A percentile compares a stretch with the other conserved stretches of the same genome.
Evolutionary conservation across 30 jellyfish, hydroid and myxozoan species (phyloP).

Genomic region (Aurelia sp.): DNA sequence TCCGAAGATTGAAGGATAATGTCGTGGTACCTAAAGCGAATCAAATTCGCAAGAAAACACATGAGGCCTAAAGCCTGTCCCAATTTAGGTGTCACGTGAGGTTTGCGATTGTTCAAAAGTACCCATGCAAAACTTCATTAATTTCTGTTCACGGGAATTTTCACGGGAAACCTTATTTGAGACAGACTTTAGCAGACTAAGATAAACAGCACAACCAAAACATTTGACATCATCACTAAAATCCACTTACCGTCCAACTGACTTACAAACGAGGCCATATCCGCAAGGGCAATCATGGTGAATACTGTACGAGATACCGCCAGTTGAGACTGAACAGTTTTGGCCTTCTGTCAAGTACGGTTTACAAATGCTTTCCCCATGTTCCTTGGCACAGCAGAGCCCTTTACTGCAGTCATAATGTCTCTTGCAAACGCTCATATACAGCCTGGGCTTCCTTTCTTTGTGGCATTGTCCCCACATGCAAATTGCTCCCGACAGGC

Average conservation of each 20-base stretch:
- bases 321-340: constrained; percentile 73
- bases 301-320: constrained; percentile 46
- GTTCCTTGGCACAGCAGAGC: constrained; percentile 85
- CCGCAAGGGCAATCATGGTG: constrained; percentile 89
- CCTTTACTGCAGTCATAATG: constrained; percentile 88
- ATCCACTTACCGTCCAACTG: constrained; percentile 41
- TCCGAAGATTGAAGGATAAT: too few relatives aligned
- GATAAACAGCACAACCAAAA: too few relatives aligned
- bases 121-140: too few relatives aligned
- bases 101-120: too few relatives aligned
- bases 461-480: constrained; percentile 83
- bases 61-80: too few relatives aligned
- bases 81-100: too few relatives aligned
- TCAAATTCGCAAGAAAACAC: too few relatives aligned
- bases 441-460: constrained; percentile 43
- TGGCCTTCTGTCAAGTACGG: constrained; percentile 77
- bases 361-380: constrained; percentile 89
- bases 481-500: constrained; percentile 82
- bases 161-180: too few relatives aligned
- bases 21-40: too few relatives aligned
- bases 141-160: too few relatives aligned
- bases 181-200: too few relatives aligned
- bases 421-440: constrained; percentile 66
- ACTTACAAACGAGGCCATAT: constrained; percentile 79
- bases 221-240: too few relatives aligned